Conservation (phyloP, 2,113 vertebrate species). For the Lates calcarifer region DNA sequence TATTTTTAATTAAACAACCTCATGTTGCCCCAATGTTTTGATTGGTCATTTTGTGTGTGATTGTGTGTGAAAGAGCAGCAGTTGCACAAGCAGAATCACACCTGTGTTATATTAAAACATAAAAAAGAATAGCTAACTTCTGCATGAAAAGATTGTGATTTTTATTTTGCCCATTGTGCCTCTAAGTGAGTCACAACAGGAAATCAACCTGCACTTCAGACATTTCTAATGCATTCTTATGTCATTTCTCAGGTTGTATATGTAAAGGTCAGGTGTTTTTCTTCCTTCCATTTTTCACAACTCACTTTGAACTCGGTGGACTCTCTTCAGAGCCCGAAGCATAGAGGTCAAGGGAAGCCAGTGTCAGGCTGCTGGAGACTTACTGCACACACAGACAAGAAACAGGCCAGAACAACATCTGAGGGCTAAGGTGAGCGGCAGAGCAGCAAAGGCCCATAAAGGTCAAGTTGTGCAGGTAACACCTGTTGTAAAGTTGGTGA, state of each 20-base stretch:
- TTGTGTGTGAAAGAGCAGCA: too few relatives aligned
- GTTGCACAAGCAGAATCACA: too few relatives aligned
- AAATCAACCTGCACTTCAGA: neutral
- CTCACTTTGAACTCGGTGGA: conserved; percentile 21
- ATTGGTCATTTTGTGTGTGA: too few relatives aligned
- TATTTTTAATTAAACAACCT: too few relatives aligned
- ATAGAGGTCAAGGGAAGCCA: conserved; percentile 3
- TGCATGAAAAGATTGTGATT: too few relatives aligned
- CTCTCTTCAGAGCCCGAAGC: neutral
- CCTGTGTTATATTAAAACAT: too few relatives aligned
- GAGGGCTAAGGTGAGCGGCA: conserved; percentile 10
- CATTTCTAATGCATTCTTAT: neutral
- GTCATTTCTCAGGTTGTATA: neutral
- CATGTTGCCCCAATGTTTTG: too few relatives aligned
- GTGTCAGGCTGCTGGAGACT: conserved; percentile 1
- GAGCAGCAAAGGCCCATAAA: conserved; percentile 20
- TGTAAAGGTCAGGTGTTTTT: neutral
- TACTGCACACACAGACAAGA: neutral
- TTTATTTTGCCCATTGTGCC: too few relatives aligned
- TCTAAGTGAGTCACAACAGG: neutral
- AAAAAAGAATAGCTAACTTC: too few relatives aligned
- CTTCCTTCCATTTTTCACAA: neutral
- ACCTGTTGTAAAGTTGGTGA: conserved; percentile 51
- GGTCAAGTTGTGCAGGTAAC: conserved; percentile 39
- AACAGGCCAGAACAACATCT: conserved; percentile 22